phyloP scores from a whole-genome alignment of 2,797 vertebrate species.

The Lophotriccus pileatus region DNA sequence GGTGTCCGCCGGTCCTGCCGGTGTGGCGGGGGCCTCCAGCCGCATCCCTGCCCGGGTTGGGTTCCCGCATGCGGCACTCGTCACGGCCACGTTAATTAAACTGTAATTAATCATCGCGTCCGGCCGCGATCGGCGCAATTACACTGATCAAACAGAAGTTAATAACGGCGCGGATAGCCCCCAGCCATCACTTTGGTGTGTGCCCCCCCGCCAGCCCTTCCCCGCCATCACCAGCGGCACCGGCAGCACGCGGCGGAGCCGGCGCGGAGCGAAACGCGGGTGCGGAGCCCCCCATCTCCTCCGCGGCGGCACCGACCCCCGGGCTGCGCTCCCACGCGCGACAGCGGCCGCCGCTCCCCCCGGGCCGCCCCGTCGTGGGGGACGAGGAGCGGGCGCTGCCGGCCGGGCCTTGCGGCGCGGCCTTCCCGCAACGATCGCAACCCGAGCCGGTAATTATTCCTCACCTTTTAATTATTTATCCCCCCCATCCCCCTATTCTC shows the following conservation, averaged over 20 bases:
- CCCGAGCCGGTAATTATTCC: slow-evolving; percentile 92
- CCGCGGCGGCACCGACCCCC: background rate
- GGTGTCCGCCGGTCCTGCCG: background rate
- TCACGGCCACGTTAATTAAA: slow-evolving; percentile 85
- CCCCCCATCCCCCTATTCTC: background rate
- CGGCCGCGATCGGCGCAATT: slow-evolving; percentile 83
- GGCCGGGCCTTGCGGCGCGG: slow-evolving; percentile 43
- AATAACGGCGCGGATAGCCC: slow-evolving; percentile 81
- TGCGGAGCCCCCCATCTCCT: background rate
- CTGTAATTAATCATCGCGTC: slow-evolving; percentile 89
- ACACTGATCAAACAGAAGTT: slow-evolving; percentile 85
- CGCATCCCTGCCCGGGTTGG: slow-evolving; percentile 49
- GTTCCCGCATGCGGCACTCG: slow-evolving; percentile 74
- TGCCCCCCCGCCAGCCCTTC: background rate
- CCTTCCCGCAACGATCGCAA: slow-evolving; percentile 86
- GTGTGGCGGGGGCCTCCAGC: background rate
- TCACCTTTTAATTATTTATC: slow-evolving; percentile 90
- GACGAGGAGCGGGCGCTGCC: background rate
- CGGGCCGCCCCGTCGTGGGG: background rate
- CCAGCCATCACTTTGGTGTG: slow-evolving; percentile 68
- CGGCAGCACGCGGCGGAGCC: background rate
- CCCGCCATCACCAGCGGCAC: slow-evolving; percentile 1
- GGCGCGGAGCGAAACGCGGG: background rate
- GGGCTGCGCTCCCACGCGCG: background rate
- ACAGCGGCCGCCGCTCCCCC: background rate